Conservation (phyloP, 2,113 vertebrate genomes). For the Machaerirhynchus nigripectus region DNA sequence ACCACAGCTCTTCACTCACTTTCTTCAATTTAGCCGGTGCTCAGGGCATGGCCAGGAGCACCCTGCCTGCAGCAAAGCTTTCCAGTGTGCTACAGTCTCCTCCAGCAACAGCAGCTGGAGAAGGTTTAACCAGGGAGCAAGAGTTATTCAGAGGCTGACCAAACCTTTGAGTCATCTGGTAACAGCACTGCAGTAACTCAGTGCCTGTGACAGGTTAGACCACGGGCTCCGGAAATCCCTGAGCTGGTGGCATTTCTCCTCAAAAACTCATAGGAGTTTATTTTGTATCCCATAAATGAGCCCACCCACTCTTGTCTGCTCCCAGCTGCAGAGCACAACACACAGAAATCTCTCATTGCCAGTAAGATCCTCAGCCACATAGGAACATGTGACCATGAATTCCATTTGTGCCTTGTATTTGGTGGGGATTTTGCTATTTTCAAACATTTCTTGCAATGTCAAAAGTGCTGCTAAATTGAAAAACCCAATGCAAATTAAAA, state of each 20-base stretch:
- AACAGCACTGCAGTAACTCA: background rate
- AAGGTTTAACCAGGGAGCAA: background rate
- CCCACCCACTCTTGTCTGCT: background rate
- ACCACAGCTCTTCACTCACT: background rate
- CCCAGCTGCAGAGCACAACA: background rate
- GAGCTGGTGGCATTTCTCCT: background rate
- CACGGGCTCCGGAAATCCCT: background rate
- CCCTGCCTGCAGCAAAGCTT: background rate
- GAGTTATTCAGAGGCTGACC: background rate
- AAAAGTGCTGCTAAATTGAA: background rate
- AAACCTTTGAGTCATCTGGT: background rate
- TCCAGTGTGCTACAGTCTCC: background rate
- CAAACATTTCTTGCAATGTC: background rate
- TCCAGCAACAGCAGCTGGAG: background rate
- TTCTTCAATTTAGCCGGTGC: rapidly evolving
- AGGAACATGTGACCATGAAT: background rate
- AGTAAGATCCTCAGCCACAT: background rate
- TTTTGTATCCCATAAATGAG: background rate
- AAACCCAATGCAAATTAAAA: background rate
- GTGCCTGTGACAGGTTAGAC: background rate
- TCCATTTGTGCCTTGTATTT: background rate
- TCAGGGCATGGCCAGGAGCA: background rate
- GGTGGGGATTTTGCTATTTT: background rate
- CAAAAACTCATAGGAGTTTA: background rate
- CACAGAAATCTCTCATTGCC: background rate